Evolutionary conservation across 1,140 invertebrate genomes (phyloP), one percentile per base, ranked within the genome.

Genomic region (Antheraea mylitta): DNA sequence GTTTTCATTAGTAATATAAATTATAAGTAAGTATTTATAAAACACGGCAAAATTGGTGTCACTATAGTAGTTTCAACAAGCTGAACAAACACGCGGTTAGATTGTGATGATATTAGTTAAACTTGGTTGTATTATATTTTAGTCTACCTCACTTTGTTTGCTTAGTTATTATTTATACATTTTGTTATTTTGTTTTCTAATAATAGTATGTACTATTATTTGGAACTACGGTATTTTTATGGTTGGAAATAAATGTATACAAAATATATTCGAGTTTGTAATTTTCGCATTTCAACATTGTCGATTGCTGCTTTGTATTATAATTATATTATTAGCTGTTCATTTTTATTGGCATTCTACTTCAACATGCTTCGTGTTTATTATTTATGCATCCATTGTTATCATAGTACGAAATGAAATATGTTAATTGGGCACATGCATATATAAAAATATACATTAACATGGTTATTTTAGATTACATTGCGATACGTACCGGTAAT

Each of bases 341-440:
- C 45, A 9, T 48, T 9, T 48, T 10, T n/a, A n/a, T n/a, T n/a
- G n/a, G n/a, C n/a, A n/a, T n/a, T n/a, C 11, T 16, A 53, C 11
- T 53, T 13, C 5, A 53, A 53, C 45, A n/a, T 13, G 45, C 16
- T 53, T 53, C 45, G 45, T 53, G 45, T 53, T 53, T 53, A 53
- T 42, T 42, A 42, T 53, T 53, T 53, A 11, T 53, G 9, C 45
- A n/a, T 13, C 16, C 45, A 53, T 16, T 53, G 45, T 53, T 53
- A 53, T 53, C 45, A 53, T 16, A 53, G 16, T 53, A 16, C 11
- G 45, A 10, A 53, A 16, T 16, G 11, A 53, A 53, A 53, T 53
- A 53, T 53, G 45, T 53, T 53, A 53, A 53, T 53, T 53, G 45
- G 16, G 45, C 45, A 16, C 45, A 53, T 53, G 45, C 45, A n/a